Evolutionary conservation across 2,113 vertebrate genomes (phyloP).

Genomic region (Sceloporus undulatus): DNA sequence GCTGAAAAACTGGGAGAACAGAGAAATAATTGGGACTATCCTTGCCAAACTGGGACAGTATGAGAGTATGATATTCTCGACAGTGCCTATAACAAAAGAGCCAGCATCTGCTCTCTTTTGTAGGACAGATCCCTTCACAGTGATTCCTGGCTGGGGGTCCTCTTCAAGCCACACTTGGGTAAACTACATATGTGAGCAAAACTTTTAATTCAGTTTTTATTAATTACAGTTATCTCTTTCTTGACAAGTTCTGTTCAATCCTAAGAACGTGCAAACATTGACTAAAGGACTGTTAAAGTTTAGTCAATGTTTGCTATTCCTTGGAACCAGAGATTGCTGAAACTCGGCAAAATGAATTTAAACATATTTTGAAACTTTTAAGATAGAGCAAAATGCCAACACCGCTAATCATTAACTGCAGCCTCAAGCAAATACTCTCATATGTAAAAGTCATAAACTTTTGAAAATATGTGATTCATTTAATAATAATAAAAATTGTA

Average conservation of each 20-base stretch:
- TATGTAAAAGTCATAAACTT: neutral
- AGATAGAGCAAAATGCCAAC: neutral
- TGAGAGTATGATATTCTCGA: no score
- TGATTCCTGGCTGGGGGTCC: no score
- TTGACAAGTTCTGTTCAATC: neutral
- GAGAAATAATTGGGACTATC: no score
- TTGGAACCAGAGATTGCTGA: neutral
- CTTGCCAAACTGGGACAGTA: no score
- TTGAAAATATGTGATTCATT: constrained; percentile 10
- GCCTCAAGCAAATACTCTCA: neutral
- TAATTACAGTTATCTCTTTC: neutral
- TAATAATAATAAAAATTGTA: neutral
- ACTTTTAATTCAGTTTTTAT: neutral
- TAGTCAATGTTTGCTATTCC: neutral
- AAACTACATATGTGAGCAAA: neutral
- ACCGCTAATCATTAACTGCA: neutral
- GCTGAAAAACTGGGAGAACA: no score
- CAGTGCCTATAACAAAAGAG: no score
- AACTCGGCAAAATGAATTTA: neutral
- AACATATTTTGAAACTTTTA: neutral
- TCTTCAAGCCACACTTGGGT: no score
- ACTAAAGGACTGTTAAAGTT: neutral
- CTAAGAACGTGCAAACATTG: neutral
- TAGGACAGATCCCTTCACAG: no score
- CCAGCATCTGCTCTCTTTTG: no score